These are phyloP conservation scores for Morelia viridis DNA, from an alignment of 2,797 vertebrate genomes.

Conservation along the genomic window DNA sequence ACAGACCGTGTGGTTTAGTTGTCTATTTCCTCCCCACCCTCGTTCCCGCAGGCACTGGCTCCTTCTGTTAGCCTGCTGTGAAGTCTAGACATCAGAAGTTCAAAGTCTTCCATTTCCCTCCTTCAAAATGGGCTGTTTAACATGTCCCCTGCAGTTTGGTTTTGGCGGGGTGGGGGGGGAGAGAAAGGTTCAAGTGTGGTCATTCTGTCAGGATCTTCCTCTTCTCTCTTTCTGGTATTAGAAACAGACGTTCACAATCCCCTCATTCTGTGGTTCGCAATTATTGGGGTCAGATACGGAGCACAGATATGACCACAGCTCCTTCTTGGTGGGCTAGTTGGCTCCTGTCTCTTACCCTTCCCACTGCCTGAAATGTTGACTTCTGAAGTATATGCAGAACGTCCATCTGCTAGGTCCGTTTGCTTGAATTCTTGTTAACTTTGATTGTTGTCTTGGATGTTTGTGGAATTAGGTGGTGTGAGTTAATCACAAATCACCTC, in stretches of 20 bases:
- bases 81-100: constrained; percentile 30
- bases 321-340: too few species aligned
- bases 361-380: too few species aligned
- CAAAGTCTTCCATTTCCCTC: constrained; percentile 11
- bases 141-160: neutral
- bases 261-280: neutral
- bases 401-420: too few species aligned
- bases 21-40: constrained; percentile 22
- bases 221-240: neutral
- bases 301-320: too few species aligned
- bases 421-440: too few species aligned
- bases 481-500: too few species aligned
- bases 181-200: neutral
- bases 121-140: neutral
- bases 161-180: neutral
- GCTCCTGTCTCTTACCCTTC: neutral
- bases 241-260: neutral
- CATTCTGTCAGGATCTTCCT: neutral
- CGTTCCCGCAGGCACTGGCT: constrained; percentile 27
- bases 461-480: too few species aligned
- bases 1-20: neutral
- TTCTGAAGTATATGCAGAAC: too few species aligned
- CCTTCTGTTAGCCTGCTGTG: constrained; percentile 27
- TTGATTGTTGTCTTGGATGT: too few species aligned
- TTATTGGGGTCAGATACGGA: neutral